Evolutionary conservation across 2,888 invertebrate species (phyloP).

Genomic region (Helobdella robusta): DNA sequence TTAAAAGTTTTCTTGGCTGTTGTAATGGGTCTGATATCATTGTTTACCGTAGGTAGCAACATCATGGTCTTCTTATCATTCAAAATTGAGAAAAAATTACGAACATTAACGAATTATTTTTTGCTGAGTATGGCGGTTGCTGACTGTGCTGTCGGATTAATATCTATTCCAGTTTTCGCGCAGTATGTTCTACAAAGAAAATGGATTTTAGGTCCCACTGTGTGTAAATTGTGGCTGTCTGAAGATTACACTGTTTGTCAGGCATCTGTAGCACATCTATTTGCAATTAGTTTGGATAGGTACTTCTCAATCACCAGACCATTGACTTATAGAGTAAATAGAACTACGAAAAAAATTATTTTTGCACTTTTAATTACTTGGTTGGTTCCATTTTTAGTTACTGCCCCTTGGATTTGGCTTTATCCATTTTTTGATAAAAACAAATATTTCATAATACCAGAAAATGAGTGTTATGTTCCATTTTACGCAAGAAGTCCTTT

Average conservation of each 20-base stretch:
- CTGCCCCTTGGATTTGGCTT: slow-evolving; percentile 15
- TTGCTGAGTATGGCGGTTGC: slow-evolving; percentile 6
- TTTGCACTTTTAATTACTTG: neutral
- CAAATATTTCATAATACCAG: neutral
- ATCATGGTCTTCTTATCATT: slow-evolving; percentile 13
- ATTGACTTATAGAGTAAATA: slow-evolving; percentile 10
- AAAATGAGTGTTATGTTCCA: slow-evolving; percentile 6
- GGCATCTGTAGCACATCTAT: neutral
- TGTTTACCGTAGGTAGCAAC: slow-evolving; percentile 6
- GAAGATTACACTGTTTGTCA: slow-evolving; percentile 16
- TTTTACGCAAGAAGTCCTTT: neutral
- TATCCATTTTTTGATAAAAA: slow-evolving; percentile 9
- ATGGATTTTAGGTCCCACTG: slow-evolving; percentile 4
- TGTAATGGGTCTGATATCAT: slow-evolving; percentile 1
- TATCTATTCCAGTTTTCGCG: slow-evolving; percentile 15
- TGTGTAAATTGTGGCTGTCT: slow-evolving; percentile 15
- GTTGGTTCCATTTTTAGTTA: slow-evolving; percentile 3
- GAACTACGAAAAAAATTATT: neutral
- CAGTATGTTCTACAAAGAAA: slow-evolving; percentile 1
- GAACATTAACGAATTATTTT: slow-evolving; percentile 11
- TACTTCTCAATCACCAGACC: slow-evolving; percentile 14
- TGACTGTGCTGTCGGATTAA: slow-evolving; percentile 9
- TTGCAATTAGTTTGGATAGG: slow-evolving; percentile 6
- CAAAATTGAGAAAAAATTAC: slow-evolving; percentile 16
- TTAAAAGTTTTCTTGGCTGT: slow-evolving; percentile 9